phyloP scores from a whole-genome alignment of 2,888 invertebrate species.

The Meloe dianella region DNA sequence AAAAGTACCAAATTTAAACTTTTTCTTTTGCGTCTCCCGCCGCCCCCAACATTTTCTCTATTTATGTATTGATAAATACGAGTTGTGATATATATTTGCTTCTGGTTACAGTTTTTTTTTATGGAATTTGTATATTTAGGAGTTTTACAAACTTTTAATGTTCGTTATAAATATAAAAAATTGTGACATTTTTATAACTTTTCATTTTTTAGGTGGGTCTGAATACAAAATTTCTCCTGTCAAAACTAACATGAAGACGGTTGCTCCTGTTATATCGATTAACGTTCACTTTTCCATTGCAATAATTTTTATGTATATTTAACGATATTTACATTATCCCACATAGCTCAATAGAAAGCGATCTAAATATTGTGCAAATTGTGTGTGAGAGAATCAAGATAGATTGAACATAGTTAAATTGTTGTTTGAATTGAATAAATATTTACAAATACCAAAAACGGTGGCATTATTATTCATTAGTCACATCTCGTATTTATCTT shows the following conservation, averaged over 20 bases:
- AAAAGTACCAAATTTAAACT: constrained; percentile 1
- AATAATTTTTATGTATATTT: not conserved
- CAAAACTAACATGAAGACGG: not conserved
- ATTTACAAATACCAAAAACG: constrained; percentile 25
- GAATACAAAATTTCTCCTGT: constrained; percentile 9
- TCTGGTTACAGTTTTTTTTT: not conserved
- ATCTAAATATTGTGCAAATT: constrained; percentile 24
- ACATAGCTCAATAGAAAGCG: constrained; percentile 9
- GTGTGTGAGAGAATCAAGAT: constrained; percentile 25
- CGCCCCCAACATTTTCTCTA: not conserved
- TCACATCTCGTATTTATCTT: constrained; percentile 39
- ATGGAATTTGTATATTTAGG: not conserved
- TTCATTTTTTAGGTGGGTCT: not conserved
- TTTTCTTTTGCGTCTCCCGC: not conserved
- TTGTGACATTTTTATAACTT: constrained; percentile 10
- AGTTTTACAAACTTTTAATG: not conserved
- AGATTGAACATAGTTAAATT: constrained; percentile 28
- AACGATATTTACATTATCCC: constrained; percentile 22
- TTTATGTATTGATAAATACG: not conserved
- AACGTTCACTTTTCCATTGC: not conserved
- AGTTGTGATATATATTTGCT: not conserved
- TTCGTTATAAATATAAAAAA: constrained; percentile 40
- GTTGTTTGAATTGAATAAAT: constrained; percentile 25
- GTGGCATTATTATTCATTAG: constrained; percentile 27
- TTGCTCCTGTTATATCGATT: not conserved